These are phyloP conservation scores for Xestia ashworthii DNA, from an alignment of 2,888 invertebrate species.

Conservation along the genomic window DNA sequence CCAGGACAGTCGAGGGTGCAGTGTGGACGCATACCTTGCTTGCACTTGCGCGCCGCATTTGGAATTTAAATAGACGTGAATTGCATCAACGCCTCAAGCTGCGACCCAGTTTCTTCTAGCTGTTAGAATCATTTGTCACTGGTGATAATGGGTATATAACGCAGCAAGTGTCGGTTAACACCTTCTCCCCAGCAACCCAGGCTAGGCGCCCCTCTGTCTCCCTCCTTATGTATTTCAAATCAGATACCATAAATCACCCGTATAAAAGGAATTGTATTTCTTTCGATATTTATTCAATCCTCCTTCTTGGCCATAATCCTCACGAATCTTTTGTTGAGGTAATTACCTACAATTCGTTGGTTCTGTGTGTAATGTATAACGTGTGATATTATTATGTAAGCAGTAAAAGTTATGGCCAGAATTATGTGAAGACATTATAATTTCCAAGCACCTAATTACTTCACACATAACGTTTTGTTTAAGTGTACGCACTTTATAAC, in stretches of 20 bases:
- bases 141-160: slow-evolving; percentile 61
- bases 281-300: slow-evolving; percentile 73
- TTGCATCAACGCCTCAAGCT: slow-evolving; percentile 79
- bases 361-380: slow-evolving; percentile 28
- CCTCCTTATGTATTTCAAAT: slow-evolving; percentile 78
- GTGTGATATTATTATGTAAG: slow-evolving; percentile 46
- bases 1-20: slow-evolving; percentile 73
- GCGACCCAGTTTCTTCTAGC: slow-evolving; percentile 81
- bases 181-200: slow-evolving; percentile 69
- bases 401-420: slow-evolving; percentile 26
- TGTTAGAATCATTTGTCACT: slow-evolving; percentile 70
- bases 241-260: slow-evolving; percentile 79
- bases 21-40: slow-evolving; percentile 78
- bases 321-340: slow-evolving; percentile 53
- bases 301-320: slow-evolving; percentile 55
- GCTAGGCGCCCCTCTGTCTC: slow-evolving; percentile 80
- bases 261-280: slow-evolving; percentile 65
- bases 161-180: slow-evolving; percentile 71
- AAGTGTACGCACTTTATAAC: slow-evolving; percentile 8
- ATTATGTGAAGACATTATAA: slow-evolving; percentile 15
- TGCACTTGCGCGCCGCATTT: slow-evolving; percentile 87
- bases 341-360: slow-evolving; percentile 50
- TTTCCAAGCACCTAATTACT: slow-evolving; percentile 25
- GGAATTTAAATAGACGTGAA: slow-evolving; percentile 87
- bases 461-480: slow-evolving; percentile 16